Conservation (phyloP, 2,888 invertebrate genomes). For the Chamaedrilus cognettii region DNA sequence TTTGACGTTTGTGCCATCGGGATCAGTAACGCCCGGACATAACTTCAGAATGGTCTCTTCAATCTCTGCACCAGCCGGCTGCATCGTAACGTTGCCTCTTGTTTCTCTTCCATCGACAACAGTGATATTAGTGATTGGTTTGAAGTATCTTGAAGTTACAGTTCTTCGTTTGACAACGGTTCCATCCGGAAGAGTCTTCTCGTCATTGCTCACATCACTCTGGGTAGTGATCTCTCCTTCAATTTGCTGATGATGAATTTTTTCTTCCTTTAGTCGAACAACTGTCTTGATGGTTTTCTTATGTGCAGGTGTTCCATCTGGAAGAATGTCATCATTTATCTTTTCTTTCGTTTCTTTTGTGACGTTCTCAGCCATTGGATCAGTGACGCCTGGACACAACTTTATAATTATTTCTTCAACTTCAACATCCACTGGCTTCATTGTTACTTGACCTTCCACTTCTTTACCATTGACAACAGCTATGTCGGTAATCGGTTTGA, state of each 20-base stretch:
- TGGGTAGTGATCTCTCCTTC: constrained; percentile 20
- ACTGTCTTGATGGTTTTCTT: constrained; percentile 6
- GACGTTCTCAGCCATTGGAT: constrained; percentile 7
- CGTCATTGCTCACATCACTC: constrained; percentile 15
- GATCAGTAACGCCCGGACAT: constrained; percentile 17
- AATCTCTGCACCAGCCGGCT: constrained; percentile 19
- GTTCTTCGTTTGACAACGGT: constrained; percentile 10
- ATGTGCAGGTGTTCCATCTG: constrained; percentile 6
- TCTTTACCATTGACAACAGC: constrained; percentile 13
- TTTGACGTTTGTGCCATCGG: constrained; percentile 10
- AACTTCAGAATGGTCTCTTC: constrained; percentile 17
- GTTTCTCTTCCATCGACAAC: constrained; percentile 16
- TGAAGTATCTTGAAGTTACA: constrained; percentile 21
- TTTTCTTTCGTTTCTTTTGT: constrained; percentile 10
- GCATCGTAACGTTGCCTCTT: constrained; percentile 12
- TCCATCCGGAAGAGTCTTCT: constrained; percentile 15
- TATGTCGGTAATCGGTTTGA: constrained; percentile 20
- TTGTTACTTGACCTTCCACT: constrained; percentile 9
- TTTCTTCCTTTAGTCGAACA: background rate
- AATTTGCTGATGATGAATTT: constrained; percentile 10
- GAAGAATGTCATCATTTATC: constrained; percentile 8
- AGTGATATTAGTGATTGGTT: constrained; percentile 20
- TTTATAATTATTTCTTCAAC: constrained; percentile 14
- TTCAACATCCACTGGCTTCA: constrained; percentile 16
- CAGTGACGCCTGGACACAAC: constrained; percentile 15